phyloP scores from a whole-genome alignment of 1,140 invertebrate genomes.

The Aradophagus sp. region DNA sequence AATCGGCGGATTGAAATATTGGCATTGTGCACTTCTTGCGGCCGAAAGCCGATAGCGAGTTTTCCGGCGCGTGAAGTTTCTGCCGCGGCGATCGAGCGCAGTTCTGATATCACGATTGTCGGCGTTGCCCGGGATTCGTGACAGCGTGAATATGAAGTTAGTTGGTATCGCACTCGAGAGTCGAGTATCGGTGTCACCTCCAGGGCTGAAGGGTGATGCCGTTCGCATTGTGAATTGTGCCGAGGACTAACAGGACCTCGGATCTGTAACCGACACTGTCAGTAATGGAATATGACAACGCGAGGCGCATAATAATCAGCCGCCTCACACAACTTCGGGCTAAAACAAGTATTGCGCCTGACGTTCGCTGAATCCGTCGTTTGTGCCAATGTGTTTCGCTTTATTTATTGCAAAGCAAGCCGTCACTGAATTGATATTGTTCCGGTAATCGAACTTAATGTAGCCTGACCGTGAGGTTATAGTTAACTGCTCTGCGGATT shows the following conservation, averaged over 20 bases:
- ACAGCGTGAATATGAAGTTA: constrained; percentile 55
- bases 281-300: constrained; percentile 70
- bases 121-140: constrained; percentile 42
- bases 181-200: constrained; percentile 68
- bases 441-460: constrained; percentile 29
- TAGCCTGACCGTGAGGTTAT: too few relatives aligned
- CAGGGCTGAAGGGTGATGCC: constrained; percentile 65
- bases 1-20: constrained; percentile 33
- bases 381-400: constrained; percentile 49
- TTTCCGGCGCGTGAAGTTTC: constrained; percentile 29
- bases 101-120: constrained; percentile 47
- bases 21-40: constrained; percentile 37
- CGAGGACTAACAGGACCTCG: constrained; percentile 63
- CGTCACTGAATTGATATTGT: constrained; percentile 20
- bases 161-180: constrained; percentile 55
- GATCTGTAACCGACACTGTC: constrained; percentile 67
- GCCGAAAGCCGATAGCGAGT: constrained; percentile 27
- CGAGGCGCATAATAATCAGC: constrained; percentile 67
- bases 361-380: constrained; percentile 59
- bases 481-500: too few relatives aligned
- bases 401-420: constrained; percentile 54
- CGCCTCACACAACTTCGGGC: constrained; percentile 63
- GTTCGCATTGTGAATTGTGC: constrained; percentile 66
- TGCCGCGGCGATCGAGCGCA: constrained; percentile 32
- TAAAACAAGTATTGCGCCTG: constrained; percentile 66